phyloP scores from a whole-genome alignment of 2,888 invertebrate genomes.

The Eulithis testata region DNA sequence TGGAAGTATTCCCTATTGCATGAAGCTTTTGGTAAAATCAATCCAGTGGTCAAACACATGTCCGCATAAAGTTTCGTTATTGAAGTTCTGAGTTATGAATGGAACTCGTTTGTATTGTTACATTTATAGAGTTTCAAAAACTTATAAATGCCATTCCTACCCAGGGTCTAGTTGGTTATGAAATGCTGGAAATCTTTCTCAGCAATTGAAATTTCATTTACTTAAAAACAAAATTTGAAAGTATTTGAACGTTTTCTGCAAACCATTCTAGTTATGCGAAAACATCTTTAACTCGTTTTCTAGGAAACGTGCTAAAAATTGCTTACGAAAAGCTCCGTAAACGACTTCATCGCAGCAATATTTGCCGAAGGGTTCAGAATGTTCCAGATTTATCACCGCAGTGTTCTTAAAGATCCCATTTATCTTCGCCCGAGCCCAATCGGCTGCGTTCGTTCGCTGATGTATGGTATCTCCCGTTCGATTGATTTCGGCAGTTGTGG shows the following conservation, averaged over 20 bases:
- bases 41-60: neutral
- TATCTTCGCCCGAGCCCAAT: slow-evolving; percentile 20
- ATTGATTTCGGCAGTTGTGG: slow-evolving; percentile 27
- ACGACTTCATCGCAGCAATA: slow-evolving; percentile 24
- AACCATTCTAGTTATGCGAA: no score
- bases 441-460: slow-evolving; percentile 32
- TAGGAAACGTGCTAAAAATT: neutral
- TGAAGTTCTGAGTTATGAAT: neutral
- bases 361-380: slow-evolving; percentile 15
- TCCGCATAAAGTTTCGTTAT: neutral
- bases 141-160: no score
- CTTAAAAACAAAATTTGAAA: no score
- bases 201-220: no score
- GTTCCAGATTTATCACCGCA: slow-evolving; percentile 19
- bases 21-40: neutral
- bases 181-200: no score
- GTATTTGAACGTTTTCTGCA: no score
- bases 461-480: slow-evolving; percentile 34
- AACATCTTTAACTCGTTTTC: neutral
- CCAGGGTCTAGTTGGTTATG: no score
- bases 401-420: slow-evolving; percentile 20
- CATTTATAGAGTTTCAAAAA: neutral
- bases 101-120: neutral
- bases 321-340: slow-evolving; percentile 7
- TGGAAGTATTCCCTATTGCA: no score